Evolutionary conservation across 2,113 vertebrate species (phyloP), one percentile per base, ranked within the genome.

Genomic region (Cettia cetti): DNA sequence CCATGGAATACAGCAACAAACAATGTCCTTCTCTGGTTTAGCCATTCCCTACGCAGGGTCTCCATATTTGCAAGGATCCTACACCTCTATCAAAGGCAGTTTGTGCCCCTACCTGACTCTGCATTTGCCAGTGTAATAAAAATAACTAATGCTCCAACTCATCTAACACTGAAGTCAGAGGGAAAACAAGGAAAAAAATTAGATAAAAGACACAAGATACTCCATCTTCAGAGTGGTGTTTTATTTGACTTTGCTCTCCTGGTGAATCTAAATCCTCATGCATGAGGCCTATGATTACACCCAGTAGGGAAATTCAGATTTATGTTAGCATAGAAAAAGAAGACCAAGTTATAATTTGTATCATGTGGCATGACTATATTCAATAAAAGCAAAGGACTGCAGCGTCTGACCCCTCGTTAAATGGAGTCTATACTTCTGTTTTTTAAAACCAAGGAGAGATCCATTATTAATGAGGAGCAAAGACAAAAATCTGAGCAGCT

Each of bases 161-260:
- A 76, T 64, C 52, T 76, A 59, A 53, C 49, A 45, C 23, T 69
- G 57, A 91, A 94, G 49, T 50, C 81, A 59, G 45, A 82, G 37
- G 13, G 64, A 91, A 70, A 89, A 53, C 37, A 87, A 53, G 27
- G 31, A 39, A 72, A 74, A 82, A 94, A 92, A 82, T 50, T 49
- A 65, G 28, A 47, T 54, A 42, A 77, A 76, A 88, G 50, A 72
- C 68, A 66, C 4, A 8, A 82, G 37, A 69, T 82, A 65, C 52
- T 92, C 71, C 82, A 59, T 59, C 71, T 87, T 66, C 79, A 93
- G 63, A 70, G 31, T 30, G 24, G n/a, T 80, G 18, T 83, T 96
- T 97, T 82, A 94, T 95, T 92, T 86, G 63, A 59, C 47, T 80
- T 88, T 88, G 37, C 77, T 86, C 94, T 93, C 90, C 52, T 65